These are phyloP conservation scores for Hesperophylax magnus DNA, from an alignment of 1,140 invertebrate genomes.

Conservation along the genomic window DNA sequence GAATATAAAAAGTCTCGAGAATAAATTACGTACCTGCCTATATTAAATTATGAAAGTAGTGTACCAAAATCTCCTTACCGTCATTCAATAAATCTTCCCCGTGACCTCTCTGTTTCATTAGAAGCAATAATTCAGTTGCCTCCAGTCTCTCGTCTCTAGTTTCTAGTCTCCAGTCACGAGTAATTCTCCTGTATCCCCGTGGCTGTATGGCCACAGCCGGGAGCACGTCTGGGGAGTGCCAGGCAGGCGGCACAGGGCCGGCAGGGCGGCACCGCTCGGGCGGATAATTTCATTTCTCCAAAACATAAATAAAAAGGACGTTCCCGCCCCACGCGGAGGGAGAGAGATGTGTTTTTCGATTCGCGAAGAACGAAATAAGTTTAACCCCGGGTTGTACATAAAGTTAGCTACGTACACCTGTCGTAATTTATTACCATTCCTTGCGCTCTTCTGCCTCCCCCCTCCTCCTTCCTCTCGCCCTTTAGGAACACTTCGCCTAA, in stretches of 20 bases:
- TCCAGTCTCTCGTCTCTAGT: not conserved
- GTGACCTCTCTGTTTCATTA: no score
- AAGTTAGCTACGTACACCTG: slow-evolving; percentile 56
- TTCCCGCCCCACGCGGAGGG: not conserved
- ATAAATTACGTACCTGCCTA: no score
- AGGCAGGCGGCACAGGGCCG: not conserved
- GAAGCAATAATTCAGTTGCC: not conserved
- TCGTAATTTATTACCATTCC: slow-evolving; percentile 55
- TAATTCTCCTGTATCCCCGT: not conserved
- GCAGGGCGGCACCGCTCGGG: not conserved
- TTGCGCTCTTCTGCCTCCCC: slow-evolving; percentile 8
- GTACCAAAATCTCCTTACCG: no score
- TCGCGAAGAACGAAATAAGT: slow-evolving; percentile 50
- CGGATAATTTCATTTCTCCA: slow-evolving; percentile 54
- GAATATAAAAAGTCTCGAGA: not conserved
- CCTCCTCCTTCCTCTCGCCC: not conserved
- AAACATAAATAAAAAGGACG: slow-evolving; percentile 54
- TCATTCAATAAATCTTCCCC: no score
- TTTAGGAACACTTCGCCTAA: slow-evolving; percentile 42
- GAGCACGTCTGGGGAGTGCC: not conserved
- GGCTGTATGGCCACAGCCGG: not conserved
- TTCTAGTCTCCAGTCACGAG: not conserved
- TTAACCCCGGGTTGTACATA: slow-evolving; percentile 54
- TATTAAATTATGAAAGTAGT: no score
- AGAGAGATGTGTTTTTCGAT: slow-evolving; percentile 49